Evolutionary conservation across 1,140 invertebrate genomes (phyloP), one percentile per base, ranked within the genome.

Genomic region (Drosophila kurseongensis): DNA sequence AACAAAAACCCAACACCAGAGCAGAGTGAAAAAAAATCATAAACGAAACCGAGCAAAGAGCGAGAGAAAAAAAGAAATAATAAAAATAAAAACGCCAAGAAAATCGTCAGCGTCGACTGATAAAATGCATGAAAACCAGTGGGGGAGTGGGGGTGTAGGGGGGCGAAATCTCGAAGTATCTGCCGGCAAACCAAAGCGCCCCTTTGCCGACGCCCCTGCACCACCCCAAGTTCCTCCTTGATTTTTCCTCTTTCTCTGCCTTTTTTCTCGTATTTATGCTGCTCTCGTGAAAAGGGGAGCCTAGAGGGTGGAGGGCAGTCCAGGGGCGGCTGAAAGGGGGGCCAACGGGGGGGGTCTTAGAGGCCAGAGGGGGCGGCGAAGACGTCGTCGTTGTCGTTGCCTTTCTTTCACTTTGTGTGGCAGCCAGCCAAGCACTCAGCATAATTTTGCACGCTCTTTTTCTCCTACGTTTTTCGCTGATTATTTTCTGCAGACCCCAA

Each of bases 381-480:
- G 72, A 51, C 57, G 71, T 61, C 35, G 62, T 41, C 52, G 72
- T 75, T 56, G 67, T 44, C 65, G 74, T 72, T 84, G 76, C 74
- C 71, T 75, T 80, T 86, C 82, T 86, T 86, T 86, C 82, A 86
- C 82, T 86, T 86, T 86, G 83, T 76, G 78, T 85, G 81, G 82
- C 82, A 85, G 81, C 73, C 82, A 85, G 81, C 81, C 81, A 85
- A 85, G 82, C 82, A 86, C 83, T 86, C 83, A 86, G 84, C 83
- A 86, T 86, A 86, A 86, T 86, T 83, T 86, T 86, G 83, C 83
- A 86, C 83, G 84, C 83, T 86, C 83, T 86, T 86, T 75, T 86
- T 86, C 83, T 83, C 79, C 78, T 81, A 86, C 82, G 80, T 78
- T 75, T 85, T 76, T 85, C 56, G 81, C 82, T 88, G 83, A 86